Percentiles rank a stretch among this genome's conserved stretches.
These are phyloP conservation scores for Callithrix jacchus DNA, from an alignment of 2,113 vertebrate genomes.

Conservation along the genomic window DNA sequence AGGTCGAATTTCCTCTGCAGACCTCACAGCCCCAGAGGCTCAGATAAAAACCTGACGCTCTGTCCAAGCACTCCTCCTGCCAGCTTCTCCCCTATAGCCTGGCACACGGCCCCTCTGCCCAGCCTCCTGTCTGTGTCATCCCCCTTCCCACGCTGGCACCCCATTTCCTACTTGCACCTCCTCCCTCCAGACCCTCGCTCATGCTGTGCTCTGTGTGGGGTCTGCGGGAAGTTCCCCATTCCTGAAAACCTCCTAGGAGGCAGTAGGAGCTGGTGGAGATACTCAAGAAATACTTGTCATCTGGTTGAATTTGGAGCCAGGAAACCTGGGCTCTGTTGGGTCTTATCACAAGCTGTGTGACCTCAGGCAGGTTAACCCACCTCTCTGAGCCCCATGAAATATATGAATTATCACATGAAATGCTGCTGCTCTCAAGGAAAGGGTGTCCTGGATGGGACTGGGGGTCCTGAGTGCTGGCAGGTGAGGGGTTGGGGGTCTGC, in stretches of 20 bases:
- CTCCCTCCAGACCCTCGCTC: rapidly evolving
- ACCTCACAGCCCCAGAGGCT: not conserved
- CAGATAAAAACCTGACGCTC: not conserved
- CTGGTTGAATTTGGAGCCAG: not conserved
- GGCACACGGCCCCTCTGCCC: not conserved
- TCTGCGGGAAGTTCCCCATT: not conserved
- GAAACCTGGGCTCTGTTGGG: not conserved
- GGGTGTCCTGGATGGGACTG: not conserved
- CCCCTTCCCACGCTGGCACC: not conserved
- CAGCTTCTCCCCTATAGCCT: not conserved
- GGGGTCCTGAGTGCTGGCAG: not conserved
- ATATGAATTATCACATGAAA: no score
- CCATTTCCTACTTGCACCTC: not conserved
- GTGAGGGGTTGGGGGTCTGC: no score
- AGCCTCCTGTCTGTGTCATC: not conserved
- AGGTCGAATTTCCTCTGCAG: not conserved
- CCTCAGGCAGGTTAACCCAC: not conserved
- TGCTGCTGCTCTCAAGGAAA: not conserved
- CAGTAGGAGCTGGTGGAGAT: no score
- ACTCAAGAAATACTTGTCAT: not conserved
- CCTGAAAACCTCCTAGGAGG: not conserved
- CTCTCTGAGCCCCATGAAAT: not conserved
- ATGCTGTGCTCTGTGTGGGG: not conserved
- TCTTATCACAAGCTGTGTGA: not conserved
- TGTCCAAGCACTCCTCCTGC: not conserved